Conservation (phyloP, 2,888 invertebrate species). For the Vannuccia rotundouncinata region DNA sequence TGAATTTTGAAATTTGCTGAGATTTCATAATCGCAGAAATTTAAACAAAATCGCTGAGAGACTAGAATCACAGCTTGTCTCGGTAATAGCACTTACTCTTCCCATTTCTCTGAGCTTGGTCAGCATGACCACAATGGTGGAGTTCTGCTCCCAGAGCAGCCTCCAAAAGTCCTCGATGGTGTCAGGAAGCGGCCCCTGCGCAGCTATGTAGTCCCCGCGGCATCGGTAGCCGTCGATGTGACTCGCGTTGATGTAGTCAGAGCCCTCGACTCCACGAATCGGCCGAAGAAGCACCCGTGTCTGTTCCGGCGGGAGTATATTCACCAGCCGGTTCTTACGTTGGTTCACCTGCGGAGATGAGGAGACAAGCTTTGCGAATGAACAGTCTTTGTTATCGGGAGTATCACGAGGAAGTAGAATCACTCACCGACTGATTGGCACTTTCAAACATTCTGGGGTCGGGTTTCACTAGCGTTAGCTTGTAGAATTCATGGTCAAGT, state of each 20-base stretch:
- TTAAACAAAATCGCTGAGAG: conserved; percentile 21
- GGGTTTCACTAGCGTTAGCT: neutral
- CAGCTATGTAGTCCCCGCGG: conserved; percentile 95
- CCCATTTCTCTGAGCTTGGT: neutral
- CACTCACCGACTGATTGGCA: neutral
- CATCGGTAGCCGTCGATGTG: conserved; percentile 97
- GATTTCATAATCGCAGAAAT: conserved; percentile 1
- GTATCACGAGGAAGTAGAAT: too few relatives aligned
- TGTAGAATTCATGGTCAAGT: neutral
- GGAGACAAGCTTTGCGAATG: too few relatives aligned
- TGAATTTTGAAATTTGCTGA: conserved; percentile 2
- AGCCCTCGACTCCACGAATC: conserved; percentile 76
- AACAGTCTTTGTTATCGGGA: too few relatives aligned
- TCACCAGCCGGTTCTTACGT: conserved; percentile 97
- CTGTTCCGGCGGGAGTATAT: conserved; percentile 97
- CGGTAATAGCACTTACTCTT: too few relatives aligned
- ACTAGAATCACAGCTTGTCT: conserved; percentile 24
- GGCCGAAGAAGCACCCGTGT: conserved; percentile 86
- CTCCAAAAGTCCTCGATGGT: conserved; percentile 23
- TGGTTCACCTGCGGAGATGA: conserved; percentile 97
- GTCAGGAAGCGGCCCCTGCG: conserved; percentile 60
- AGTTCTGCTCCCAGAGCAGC: conserved; percentile 7
- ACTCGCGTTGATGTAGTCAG: conserved; percentile 97
- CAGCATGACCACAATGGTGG: neutral
- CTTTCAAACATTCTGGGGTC: neutral